These are phyloP conservation scores for Formicarius rufipectus DNA, from an alignment of 2,113 vertebrate genomes.

Conservation along the genomic window DNA sequence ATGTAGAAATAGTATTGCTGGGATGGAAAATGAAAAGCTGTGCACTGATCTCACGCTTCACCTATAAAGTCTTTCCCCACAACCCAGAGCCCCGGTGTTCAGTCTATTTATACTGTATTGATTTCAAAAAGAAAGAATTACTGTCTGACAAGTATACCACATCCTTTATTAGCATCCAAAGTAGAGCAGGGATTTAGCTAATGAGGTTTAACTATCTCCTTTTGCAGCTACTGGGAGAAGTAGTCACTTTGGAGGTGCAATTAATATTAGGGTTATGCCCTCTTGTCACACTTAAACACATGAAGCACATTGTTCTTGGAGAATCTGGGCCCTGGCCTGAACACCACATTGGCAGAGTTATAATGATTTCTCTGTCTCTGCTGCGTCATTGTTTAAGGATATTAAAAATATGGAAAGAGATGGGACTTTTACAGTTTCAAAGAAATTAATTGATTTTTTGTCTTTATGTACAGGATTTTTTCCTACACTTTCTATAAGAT, in stretches of 20 bases:
- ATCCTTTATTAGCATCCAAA: conserved; percentile 14
- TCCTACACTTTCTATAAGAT: not conserved
- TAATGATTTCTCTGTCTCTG: not conserved
- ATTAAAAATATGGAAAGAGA: not conserved
- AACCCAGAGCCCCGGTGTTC: not conserved
- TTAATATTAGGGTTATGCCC: not conserved
- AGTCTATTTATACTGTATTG: conserved; percentile 26
- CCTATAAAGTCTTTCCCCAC: not conserved
- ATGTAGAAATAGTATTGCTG: not conserved
- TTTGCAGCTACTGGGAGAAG: not conserved
- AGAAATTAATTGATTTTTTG: not conserved
- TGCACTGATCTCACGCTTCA: not conserved
- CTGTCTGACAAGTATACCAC: not conserved
- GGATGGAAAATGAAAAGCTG: not conserved
- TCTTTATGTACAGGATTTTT: not conserved
- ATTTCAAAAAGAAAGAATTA: conserved; percentile 26
- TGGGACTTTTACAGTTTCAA: not conserved
- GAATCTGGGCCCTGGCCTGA: not conserved
- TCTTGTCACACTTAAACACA: not conserved
- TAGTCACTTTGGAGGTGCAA: not conserved
- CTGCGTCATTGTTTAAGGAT: not conserved
- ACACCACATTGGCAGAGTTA: not conserved
- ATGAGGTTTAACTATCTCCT: conserved; percentile 33
- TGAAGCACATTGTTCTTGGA: not conserved
- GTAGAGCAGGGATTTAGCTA: conserved; percentile 10